Conservation (phyloP, 2,888 invertebrate genomes). For the Thecocarcelia acutangulata region DNA sequence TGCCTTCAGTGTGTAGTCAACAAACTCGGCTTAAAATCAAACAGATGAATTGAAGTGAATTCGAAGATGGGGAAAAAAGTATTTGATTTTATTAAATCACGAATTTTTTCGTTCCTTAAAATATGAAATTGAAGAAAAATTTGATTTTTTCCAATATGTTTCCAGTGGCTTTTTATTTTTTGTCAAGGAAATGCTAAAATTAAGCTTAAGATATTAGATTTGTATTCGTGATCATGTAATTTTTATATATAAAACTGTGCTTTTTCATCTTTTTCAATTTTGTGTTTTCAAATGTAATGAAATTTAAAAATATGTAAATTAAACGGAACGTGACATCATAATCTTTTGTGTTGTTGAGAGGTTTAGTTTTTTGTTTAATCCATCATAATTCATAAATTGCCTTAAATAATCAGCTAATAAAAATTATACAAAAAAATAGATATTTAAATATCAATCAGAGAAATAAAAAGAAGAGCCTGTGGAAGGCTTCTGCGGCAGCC, state of each 20-base stretch:
- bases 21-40: background rate
- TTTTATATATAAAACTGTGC: constrained; percentile 51
- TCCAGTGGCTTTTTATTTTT: constrained; percentile 6
- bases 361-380: constrained; percentile 9
- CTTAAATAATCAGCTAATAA: constrained; percentile 29
- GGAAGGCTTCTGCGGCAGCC: background rate
- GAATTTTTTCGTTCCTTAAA: constrained; percentile 46
- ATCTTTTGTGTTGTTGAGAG: constrained; percentile 3
- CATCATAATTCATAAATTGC: constrained; percentile 32
- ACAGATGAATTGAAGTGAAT: constrained; percentile 26
- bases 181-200: constrained; percentile 50
- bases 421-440: constrained; percentile 33
- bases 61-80: constrained; percentile 23
- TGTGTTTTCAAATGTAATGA: constrained; percentile 36
- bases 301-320: constrained; percentile 66
- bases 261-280: constrained; percentile 1
- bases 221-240: constrained; percentile 67
- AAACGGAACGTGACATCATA: constrained; percentile 59
- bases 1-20: constrained; percentile 9
- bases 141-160: constrained; percentile 15
- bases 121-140: constrained; percentile 11
- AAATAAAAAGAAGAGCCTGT: background rate
- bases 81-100: constrained; percentile 59
- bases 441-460: constrained; percentile 23
- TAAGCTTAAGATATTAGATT: constrained; percentile 52